A percentile compares a stretch with the other conserved stretches of the same genome.
These are phyloP conservation scores for Leucoraja ocellata DNA, from an alignment of 2,797 vertebrate genomes.

Conservation along the genomic window DNA sequence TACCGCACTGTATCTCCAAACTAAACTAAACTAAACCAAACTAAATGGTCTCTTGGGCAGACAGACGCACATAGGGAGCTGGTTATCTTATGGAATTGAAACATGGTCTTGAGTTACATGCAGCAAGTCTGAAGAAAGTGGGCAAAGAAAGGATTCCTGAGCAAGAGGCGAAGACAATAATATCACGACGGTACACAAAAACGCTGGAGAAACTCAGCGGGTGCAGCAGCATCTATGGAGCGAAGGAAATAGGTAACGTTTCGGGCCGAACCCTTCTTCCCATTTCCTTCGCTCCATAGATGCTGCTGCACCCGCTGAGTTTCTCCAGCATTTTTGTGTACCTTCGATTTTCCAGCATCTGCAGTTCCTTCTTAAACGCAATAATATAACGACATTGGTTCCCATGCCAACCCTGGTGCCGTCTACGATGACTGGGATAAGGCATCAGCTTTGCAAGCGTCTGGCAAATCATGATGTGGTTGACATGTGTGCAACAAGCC, in stretches of 20 bases:
- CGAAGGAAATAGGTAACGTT: too few species aligned
- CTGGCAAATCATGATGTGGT: conserved; percentile 16
- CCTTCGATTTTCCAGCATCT: too few species aligned
- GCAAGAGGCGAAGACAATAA: not conserved
- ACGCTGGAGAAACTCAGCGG: too few species aligned
- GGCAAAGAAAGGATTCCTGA: not conserved
- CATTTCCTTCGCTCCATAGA: too few species aligned
- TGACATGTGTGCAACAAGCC: not conserved
- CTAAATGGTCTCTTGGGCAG: not conserved
- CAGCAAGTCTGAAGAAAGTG: not conserved
- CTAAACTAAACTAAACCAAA: too few species aligned
- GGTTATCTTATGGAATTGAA: not conserved
- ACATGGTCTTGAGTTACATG: not conserved
- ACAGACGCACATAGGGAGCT: not conserved
- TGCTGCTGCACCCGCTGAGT: too few species aligned
- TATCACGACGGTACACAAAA: not conserved
- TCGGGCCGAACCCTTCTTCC: too few species aligned
- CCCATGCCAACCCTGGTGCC: not conserved
- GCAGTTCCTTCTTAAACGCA: too few species aligned
- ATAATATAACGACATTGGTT: not conserved
- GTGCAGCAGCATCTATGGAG: too few species aligned
- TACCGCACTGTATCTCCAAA: too few species aligned
- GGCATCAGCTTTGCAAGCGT: not conserved
- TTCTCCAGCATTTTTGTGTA: too few species aligned
- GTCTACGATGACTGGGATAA: not conserved